phyloP scores from a whole-genome alignment of 2,797 vertebrate genomes.

The Gadopsis bispinosus region DNA sequence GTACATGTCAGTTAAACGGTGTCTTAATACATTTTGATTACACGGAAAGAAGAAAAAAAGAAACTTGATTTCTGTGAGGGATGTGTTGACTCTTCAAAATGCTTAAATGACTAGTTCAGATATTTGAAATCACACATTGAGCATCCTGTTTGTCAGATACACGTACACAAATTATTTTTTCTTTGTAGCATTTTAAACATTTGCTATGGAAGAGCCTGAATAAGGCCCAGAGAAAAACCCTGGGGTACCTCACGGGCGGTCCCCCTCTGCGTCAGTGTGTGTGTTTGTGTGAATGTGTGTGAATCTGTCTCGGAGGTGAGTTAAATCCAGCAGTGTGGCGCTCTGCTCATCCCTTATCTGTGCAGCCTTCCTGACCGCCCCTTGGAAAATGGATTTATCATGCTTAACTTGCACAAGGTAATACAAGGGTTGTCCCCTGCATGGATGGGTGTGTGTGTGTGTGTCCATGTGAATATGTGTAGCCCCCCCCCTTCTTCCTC shows the following conservation, averaged over 20 bases:
- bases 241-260: conserved; percentile 22
- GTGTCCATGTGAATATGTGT: conserved; percentile 45
- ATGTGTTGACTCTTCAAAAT: conserved; percentile 12
- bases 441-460: conserved; percentile 66
- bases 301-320: conserved; percentile 63
- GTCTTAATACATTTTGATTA: conserved; percentile 47
- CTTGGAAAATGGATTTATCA: conserved; percentile 82
- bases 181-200: neutral
- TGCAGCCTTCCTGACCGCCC: conserved; percentile 77
- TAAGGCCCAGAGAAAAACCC: conserved; percentile 25
- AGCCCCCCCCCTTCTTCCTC: neutral
- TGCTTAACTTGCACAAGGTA: conserved; percentile 78
- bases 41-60: conserved; percentile 17
- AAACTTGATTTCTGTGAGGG: conserved; percentile 1
- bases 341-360: conserved; percentile 79
- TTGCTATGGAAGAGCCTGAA: neutral
- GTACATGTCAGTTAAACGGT: conserved; percentile 45
- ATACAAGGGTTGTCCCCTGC: conserved; percentile 78
- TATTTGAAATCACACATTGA: conserved; percentile 21
- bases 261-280: conserved; percentile 15
- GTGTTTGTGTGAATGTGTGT: conserved; percentile 44
- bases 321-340: conserved; percentile 63
- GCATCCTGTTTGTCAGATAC: neutral
- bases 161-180: neutral
- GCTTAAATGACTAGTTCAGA: conserved; percentile 7